Evolutionary conservation across 2,888 invertebrate species (phyloP).

Genomic region (Acrocera orbiculus): DNA sequence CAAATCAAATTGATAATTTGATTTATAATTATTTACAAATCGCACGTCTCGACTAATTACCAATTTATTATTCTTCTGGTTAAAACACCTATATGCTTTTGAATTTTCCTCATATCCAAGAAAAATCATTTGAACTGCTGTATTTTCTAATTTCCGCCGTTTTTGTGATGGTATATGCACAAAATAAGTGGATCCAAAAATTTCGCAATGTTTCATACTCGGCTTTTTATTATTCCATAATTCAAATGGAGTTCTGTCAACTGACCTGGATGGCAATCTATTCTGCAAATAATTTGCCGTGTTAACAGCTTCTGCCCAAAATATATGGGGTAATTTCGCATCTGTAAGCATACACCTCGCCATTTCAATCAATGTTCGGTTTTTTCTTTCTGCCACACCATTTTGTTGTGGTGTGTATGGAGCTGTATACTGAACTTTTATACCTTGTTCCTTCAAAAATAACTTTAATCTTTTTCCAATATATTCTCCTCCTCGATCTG

Average conservation of each 20-base stretch:
- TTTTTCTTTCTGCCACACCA: slow-evolving; percentile 15
- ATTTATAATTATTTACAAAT: slow-evolving; percentile 1
- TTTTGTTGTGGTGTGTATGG: slow-evolving; percentile 17
- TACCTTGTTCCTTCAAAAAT: slow-evolving; percentile 15
- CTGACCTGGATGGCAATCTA: slow-evolving; percentile 8
- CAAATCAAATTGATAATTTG: no score
- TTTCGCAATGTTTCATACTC: slow-evolving; percentile 5
- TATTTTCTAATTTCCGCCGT: slow-evolving; percentile 12
- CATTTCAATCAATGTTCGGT: slow-evolving; percentile 14
- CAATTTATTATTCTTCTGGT: slow-evolving; percentile 8
- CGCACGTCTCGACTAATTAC: slow-evolving; percentile 10
- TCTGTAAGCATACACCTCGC: slow-evolving; percentile 17
- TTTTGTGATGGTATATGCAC: slow-evolving; percentile 12
- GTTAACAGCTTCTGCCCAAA: slow-evolving; percentile 9
- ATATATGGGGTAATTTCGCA: slow-evolving; percentile 11
- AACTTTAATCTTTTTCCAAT: slow-evolving; percentile 9
- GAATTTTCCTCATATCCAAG: slow-evolving; percentile 13
- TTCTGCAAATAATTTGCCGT: slow-evolving; percentile 12
- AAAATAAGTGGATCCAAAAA: slow-evolving; percentile 13
- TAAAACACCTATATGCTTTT: slow-evolving; percentile 14
- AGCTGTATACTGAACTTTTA: slow-evolving; percentile 11
- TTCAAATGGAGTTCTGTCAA: slow-evolving; percentile 5
- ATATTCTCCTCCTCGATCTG: slow-evolving; percentile 16
- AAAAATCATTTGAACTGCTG: slow-evolving; percentile 12
- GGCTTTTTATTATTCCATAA: slow-evolving; percentile 11